phyloP scores from a whole-genome alignment of 2,113 vertebrate species.

The Eidolon helvum region DNA sequence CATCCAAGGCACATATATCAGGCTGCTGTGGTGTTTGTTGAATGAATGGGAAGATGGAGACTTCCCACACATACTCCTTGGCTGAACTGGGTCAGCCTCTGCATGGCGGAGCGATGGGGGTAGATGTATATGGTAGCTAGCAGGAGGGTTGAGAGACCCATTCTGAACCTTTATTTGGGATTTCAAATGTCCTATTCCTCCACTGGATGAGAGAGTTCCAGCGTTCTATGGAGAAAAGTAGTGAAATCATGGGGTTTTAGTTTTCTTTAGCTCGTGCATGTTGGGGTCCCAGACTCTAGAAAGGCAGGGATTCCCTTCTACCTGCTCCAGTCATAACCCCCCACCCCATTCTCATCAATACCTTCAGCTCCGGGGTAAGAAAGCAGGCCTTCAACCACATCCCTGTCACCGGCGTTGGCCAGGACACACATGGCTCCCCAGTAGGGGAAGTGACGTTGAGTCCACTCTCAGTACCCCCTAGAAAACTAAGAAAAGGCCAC shows the following conservation, averaged over 20 bases:
- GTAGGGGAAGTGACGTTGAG: not conserved
- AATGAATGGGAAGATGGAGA: not conserved
- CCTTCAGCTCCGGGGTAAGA: not conserved
- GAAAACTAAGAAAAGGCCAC: not conserved
- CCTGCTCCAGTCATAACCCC: not conserved
- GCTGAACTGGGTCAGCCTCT: not conserved
- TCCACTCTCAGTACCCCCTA: not conserved
- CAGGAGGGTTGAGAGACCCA: not conserved
- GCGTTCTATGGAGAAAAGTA: not conserved
- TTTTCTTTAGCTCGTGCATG: not conserved
- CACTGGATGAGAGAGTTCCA: not conserved
- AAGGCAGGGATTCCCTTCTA: not conserved
- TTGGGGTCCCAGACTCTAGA: not conserved
- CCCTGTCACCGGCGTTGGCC: not conserved
- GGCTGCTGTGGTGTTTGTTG: not conserved
- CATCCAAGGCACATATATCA: not conserved
- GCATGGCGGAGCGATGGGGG: not conserved
- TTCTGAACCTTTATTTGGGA: not conserved
- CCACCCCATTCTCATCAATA: not conserved
- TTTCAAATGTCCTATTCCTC: not conserved
- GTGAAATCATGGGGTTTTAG: not conserved
- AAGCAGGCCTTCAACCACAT: not conserved
- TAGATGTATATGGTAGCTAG: not conserved
- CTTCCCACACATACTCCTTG: not conserved
- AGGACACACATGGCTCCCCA: fast-evolving